Evolutionary conservation across 2,113 vertebrate species (phyloP).

Genomic region (Hiodon alosoides): DNA sequence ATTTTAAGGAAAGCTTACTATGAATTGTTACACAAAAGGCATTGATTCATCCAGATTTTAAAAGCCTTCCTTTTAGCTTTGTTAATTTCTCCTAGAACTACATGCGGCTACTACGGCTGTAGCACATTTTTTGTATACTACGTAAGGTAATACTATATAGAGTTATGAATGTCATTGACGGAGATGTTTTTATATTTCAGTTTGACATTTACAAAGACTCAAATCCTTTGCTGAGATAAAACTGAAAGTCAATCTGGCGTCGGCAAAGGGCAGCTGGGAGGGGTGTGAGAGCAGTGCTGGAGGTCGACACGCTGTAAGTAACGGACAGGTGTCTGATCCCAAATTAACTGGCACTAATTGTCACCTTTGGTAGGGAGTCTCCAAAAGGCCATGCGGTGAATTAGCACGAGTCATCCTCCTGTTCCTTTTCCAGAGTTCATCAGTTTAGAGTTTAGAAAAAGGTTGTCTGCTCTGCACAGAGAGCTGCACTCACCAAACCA

Average conservation of each 20-base stretch:
- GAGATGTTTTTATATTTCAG: background rate
- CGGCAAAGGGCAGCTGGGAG: background rate
- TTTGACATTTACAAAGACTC: background rate
- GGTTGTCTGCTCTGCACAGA: constrained; percentile 8
- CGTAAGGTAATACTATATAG: background rate
- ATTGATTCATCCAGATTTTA: background rate
- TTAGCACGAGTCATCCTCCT: constrained; percentile 4
- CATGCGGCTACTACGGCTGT: background rate
- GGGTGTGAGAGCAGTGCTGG: constrained; percentile 10
- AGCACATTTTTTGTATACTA: background rate
- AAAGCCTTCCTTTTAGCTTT: background rate
- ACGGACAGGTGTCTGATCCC: constrained; percentile 30
- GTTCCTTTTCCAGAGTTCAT: constrained; percentile 9
- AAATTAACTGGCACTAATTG: constrained; percentile 42
- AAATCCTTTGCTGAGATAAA: background rate
- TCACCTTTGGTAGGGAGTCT: constrained; percentile 44
- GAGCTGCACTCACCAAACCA: constrained; percentile 71
- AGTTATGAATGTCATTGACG: background rate
- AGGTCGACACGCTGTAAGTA: constrained; percentile 10
- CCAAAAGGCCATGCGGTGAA: constrained; percentile 18
- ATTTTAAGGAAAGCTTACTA: constrained; percentile 1
- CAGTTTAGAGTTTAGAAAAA: background rate
- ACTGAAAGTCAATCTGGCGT: background rate
- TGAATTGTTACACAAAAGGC: background rate
- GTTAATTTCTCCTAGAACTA: background rate